phyloP scores from a whole-genome alignment of 2,797 vertebrate species.

The Aplochiton taeniatus region DNA sequence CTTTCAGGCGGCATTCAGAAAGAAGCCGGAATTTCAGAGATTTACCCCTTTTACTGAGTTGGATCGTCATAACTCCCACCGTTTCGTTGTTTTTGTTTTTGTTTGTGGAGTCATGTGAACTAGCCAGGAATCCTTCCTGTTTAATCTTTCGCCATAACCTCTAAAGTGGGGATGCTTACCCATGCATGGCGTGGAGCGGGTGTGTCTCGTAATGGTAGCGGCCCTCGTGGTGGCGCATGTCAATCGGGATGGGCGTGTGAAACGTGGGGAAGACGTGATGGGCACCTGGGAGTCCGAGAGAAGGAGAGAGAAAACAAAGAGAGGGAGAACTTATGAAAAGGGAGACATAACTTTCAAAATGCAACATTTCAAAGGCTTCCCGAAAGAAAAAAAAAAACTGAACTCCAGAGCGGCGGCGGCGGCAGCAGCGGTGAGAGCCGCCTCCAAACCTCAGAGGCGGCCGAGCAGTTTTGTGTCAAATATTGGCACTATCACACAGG shows the following conservation, averaged over 20 bases:
- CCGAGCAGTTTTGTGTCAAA: slow-evolving; percentile 53
- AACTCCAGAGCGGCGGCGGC: slow-evolving; percentile 52
- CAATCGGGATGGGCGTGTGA: slow-evolving; percentile 92
- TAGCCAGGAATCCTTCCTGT: too few species aligned
- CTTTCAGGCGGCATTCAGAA: too few species aligned
- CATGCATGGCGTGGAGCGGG: slow-evolving; percentile 88
- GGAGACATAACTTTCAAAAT: slow-evolving; percentile 33
- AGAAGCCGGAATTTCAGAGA: too few species aligned
- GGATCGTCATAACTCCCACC: too few species aligned
- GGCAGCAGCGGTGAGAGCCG: slow-evolving; percentile 72
- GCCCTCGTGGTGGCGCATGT: slow-evolving; percentile 96
- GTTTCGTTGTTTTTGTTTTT: too few species aligned
- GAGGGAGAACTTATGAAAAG: slow-evolving; percentile 9
- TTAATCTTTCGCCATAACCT: too few species aligned
- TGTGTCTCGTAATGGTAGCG: slow-evolving; percentile 96
- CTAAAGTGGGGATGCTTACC: slow-evolving; percentile 78
- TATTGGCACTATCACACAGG: slow-evolving; percentile 78
- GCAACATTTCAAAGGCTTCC: slow-evolving; percentile 23
- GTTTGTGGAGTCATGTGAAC: too few species aligned
- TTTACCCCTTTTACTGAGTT: too few species aligned
- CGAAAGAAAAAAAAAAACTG: slow-evolving; percentile 10
- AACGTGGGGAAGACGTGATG: slow-evolving; percentile 92
- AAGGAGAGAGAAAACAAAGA: slow-evolving; percentile 22
- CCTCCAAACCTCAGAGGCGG: slow-evolving; percentile 73
- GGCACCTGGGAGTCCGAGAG: slow-evolving; percentile 76